These are phyloP conservation scores for Chironomus riparius DNA, from an alignment of 2,888 invertebrate genomes.

Conservation along the genomic window DNA sequence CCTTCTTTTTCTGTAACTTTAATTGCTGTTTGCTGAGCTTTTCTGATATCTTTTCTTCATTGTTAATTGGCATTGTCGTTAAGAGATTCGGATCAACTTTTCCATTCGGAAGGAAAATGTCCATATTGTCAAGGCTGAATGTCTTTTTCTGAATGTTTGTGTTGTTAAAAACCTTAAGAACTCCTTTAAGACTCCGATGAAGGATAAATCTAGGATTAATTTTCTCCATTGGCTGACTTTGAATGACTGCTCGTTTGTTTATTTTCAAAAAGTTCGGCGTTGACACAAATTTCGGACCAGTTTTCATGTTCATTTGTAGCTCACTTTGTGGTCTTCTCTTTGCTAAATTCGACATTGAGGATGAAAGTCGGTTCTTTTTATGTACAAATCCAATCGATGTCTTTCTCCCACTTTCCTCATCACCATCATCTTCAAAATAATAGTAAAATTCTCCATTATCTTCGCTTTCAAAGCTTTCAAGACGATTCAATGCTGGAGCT, in stretches of 20 bases:
- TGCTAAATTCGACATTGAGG: constrained; percentile 13
- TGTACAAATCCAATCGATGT: constrained; percentile 23
- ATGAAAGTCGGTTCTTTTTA: not conserved
- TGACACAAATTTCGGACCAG: not conserved
- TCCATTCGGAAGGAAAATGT: constrained; percentile 1
- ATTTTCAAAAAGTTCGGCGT: constrained; percentile 16
- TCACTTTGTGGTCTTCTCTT: constrained; percentile 9
- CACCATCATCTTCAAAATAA: not conserved
- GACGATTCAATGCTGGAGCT: constrained; percentile 8
- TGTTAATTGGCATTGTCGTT: constrained; percentile 8
- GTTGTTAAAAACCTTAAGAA: constrained; percentile 18
- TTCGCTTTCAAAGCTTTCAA: constrained; percentile 20
- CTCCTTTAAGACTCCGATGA: constrained; percentile 19
- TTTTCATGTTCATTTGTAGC: not conserved
- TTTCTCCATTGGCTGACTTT: constrained; percentile 4
- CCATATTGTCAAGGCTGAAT: constrained; percentile 6
- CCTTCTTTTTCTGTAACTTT: not conserved
- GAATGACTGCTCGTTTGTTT: constrained; percentile 13
- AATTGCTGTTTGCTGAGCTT: not conserved
- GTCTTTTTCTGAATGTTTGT: constrained; percentile 8
- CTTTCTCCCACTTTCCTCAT: constrained; percentile 13
- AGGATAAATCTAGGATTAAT: not conserved
- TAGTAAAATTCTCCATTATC: constrained; percentile 20
- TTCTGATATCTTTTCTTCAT: not conserved
- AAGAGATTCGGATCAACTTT: constrained; percentile 3